These are phyloP conservation scores for Alosa alosa DNA, from an alignment of 2,113 vertebrate species.

Conservation along the genomic window DNA sequence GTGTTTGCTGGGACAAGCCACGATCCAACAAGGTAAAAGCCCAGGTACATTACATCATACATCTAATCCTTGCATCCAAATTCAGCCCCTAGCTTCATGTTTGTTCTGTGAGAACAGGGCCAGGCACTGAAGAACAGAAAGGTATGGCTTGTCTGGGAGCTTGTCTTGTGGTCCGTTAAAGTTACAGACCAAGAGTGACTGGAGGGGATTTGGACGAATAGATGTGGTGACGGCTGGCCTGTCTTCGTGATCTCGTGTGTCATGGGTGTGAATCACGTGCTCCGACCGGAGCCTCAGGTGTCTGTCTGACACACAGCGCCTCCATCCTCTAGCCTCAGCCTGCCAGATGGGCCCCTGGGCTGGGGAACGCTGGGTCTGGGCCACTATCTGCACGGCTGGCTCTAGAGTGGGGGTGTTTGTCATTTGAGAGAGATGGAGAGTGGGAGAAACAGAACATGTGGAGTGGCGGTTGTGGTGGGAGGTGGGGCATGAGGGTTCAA, in stretches of 20 bases:
- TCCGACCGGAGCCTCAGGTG: neutral
- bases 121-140: neutral
- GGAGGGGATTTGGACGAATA: neutral
- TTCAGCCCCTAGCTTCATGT: neutral
- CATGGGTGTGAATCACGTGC: neutral
- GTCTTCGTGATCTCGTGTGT: neutral
- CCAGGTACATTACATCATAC: neutral
- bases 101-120: no score
- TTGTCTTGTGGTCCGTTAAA: neutral
- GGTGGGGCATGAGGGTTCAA: neutral
- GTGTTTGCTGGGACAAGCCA: slow-evolving; percentile 56
- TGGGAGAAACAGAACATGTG: neutral
- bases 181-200: neutral
- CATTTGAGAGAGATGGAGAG: neutral
- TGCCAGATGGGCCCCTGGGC: neutral
- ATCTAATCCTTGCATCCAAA: neutral
- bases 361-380: neutral
- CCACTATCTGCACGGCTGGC: neutral
- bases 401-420: neutral
- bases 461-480: neutral
- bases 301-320: neutral
- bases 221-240: neutral
- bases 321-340: neutral
- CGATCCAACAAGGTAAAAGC: slow-evolving; percentile 53
- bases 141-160: neutral